These are phyloP conservation scores for Cecropterus lyciades DNA, from an alignment of 1,140 invertebrate genomes.

Conservation along the genomic window DNA sequence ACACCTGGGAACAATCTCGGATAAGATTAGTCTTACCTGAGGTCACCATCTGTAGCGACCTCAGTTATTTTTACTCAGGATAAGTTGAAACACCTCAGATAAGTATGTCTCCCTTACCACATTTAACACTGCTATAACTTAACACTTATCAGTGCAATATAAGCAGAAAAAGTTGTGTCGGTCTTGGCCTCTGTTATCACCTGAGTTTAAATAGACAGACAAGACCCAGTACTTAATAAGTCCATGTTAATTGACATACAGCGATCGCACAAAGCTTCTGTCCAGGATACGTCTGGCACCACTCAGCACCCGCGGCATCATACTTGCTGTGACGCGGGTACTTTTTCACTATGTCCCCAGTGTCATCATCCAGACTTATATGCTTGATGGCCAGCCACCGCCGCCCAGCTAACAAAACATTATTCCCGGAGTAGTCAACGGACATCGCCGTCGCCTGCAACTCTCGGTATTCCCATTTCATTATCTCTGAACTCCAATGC, in stretches of 20 bases:
- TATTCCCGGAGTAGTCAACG: conserved; percentile 92
- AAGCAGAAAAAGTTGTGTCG: too few relatives aligned
- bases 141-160: too few relatives aligned
- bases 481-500: conserved; percentile 81
- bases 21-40: too few relatives aligned
- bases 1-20: too few relatives aligned
- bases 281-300: conserved; percentile 92
- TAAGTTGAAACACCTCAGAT: too few relatives aligned
- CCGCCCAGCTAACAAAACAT: conserved; percentile 93
- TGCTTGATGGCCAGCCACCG: conserved; percentile 93
- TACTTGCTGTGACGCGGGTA: conserved; percentile 96
- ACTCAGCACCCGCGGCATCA: conserved; percentile 96
- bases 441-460: conserved; percentile 96
- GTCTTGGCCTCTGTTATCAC: too few relatives aligned
- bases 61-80: too few relatives aligned
- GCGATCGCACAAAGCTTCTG: conserved; percentile 95
- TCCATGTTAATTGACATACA: conserved; percentile 85
- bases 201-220: too few relatives aligned
- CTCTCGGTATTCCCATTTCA: conserved; percentile 85
- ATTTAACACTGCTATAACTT: too few relatives aligned
- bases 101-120: too few relatives aligned
- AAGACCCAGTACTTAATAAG: too few relatives aligned
- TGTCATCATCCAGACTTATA: conserved; percentile 88
- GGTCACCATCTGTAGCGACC: too few relatives aligned
- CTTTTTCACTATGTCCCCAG: conserved; percentile 90